A percentile compares a stretch with the other conserved stretches of the same genome.
phyloP scores from a whole-genome alignment of 2,888 invertebrate species.

The Polietes domitor region DNA sequence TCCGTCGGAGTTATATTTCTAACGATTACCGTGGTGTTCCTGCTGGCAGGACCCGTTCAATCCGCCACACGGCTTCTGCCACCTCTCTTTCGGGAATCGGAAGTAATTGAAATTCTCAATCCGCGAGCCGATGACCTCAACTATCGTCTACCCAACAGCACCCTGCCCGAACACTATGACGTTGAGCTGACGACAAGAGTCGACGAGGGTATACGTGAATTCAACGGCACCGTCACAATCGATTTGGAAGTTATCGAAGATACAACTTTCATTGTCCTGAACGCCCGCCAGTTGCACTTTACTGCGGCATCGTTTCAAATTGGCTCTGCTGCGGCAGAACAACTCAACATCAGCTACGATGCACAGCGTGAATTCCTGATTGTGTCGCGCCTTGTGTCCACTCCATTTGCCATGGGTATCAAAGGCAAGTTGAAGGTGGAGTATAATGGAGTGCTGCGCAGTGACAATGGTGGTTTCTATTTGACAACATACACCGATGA shows the following conservation, averaged over 20 bases:
- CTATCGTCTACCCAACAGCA: conserved; percentile 82
- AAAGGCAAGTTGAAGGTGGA: conserved; percentile 82
- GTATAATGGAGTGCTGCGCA: conserved; percentile 83
- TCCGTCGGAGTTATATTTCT: conserved; percentile 31
- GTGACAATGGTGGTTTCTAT: conserved; percentile 86
- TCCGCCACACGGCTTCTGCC: conserved; percentile 52
- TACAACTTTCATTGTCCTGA: conserved; percentile 72
- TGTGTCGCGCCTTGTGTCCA: conserved; percentile 56
- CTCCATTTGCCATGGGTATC: conserved; percentile 71
- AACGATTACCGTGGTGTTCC: conserved; percentile 70
- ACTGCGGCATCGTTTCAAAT: conserved; percentile 67
- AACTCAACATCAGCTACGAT: conserved; percentile 48
- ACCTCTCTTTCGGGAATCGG: conserved; percentile 51
- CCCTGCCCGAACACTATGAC: conserved; percentile 83
- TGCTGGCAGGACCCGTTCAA: conserved; percentile 65
- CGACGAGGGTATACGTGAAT: conserved; percentile 71
- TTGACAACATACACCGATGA: conserved; percentile 82
- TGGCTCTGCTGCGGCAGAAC: conserved; percentile 47
- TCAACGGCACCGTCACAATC: conserved; percentile 73
- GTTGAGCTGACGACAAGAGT: conserved; percentile 73
- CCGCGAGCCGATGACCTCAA: conserved; percentile 59
- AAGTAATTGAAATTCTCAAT: conserved; percentile 33
- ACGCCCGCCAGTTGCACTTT: conserved; percentile 71
- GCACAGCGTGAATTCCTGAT: conserved; percentile 73
- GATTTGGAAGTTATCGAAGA: conserved; percentile 67